Percentiles rank a stretch among this genome's conserved stretches.
phyloP scores from a whole-genome alignment of 2,113 vertebrate species.

The Etheostoma cragini region DNA sequence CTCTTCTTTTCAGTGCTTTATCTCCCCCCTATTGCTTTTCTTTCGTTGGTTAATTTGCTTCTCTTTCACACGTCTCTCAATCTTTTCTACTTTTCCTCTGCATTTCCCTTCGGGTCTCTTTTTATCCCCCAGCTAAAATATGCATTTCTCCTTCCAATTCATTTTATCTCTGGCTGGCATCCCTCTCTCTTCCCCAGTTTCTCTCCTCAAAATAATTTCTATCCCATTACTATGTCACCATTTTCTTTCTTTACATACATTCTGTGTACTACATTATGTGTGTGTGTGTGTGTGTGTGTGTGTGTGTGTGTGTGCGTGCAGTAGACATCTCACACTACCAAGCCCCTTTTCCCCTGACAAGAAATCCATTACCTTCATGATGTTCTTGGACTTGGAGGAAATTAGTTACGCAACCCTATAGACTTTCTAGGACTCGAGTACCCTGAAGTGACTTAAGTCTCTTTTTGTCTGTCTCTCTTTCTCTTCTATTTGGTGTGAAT shows the following conservation, averaged over 20 bases:
- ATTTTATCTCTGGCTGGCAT: slow-evolving; percentile 39
- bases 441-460: slow-evolving; percentile 44
- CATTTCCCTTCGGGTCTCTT: slow-evolving; percentile 47
- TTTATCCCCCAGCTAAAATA: slow-evolving; percentile 53
- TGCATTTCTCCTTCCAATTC: slow-evolving; percentile 29
- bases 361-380: slow-evolving; percentile 70
- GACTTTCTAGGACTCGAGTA: slow-evolving; percentile 49
- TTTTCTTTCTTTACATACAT: slow-evolving; percentile 24
- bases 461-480: slow-evolving; percentile 1
- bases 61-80: slow-evolving; percentile 33
- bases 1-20: slow-evolving; percentile 21
- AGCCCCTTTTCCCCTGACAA: slow-evolving; percentile 51
- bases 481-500: slow-evolving; percentile 18
- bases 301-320: background rate
- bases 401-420: slow-evolving; percentile 63
- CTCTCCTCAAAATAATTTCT: slow-evolving; percentile 21
- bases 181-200: background rate
- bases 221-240: slow-evolving; percentile 9
- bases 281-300: background rate
- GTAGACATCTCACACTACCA: slow-evolving; percentile 38
- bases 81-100: slow-evolving; percentile 49
- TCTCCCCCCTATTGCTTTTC: slow-evolving; percentile 29
- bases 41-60: slow-evolving; percentile 42
- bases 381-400: slow-evolving; percentile 64
- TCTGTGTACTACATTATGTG: background rate